Base-by-base conservation (phyloP, 2,113 vertebrate genomes). In the Nerophis ophidion region DNA sequence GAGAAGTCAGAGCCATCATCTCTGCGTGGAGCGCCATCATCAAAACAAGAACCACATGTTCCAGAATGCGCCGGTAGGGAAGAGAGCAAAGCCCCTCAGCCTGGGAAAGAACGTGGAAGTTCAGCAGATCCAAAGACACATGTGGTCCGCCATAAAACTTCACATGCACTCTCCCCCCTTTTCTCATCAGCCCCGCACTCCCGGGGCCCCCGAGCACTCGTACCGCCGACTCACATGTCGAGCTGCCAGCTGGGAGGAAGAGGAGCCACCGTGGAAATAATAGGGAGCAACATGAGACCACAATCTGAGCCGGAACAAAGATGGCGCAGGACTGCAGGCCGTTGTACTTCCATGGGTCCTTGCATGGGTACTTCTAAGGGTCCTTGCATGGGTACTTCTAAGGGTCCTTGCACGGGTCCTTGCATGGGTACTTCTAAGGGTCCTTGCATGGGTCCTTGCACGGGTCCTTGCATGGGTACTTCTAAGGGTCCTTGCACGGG, bases 261-360 rank as follows among this genome's bases (percentile, higher is more conserved):
- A 73, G 89, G 79, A 93, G 92, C 87, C 26, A 26, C 26, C 84
- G 86, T 88, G 92, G 92, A 92, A 90, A 94, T 77, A 79, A 83
- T 73, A 65, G 72, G 74, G 84, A 82, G 79, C 72, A 60, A 78
- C 77, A 78, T 75, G 61, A 61, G 81, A 81, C 74, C 82, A 84
- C 80, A 77, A 84, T 76, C 75, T 74, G 63, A 76, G 74, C 66
- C 55, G 75, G 74, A 70, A 81, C 78, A 86, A 82, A 85, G 75
- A 77, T 61, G 73, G 72, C 59, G 68, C 70, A 15, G 68, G 26
- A 80, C 84, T 82, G 75, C 74, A 80, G 87, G 83, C 81, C 74
- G 72, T 68, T 67, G 71, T 80, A 84, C 80, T 80, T 69, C 68
- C 82, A 77, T 72, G 70, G 80, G 68, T 26, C 26, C 26, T 26